Base-by-base conservation (phyloP, 2,113 vertebrate genomes). In the Lagopus leucura region DNA sequence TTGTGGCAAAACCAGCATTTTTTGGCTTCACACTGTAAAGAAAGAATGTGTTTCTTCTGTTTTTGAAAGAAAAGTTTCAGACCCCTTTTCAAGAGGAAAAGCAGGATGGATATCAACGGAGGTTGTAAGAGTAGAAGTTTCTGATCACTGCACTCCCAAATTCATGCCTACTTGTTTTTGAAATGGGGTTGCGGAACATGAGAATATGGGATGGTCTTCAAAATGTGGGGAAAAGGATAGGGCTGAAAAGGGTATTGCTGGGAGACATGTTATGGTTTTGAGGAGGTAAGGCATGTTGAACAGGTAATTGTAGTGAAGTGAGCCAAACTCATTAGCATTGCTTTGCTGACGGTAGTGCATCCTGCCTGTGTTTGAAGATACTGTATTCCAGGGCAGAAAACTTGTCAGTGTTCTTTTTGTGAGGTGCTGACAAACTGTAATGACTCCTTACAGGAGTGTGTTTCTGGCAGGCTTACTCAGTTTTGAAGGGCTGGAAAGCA, bases 131-230 rank as follows among this genome's bases (percentile, higher is more conserved):
- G 40, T 60, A 47, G 21, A 8, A 70, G 8, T 38, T 90, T 52
- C 43, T 70, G 36, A 77, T 47, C 13, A 10, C 0, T 0, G 43
- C 1, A 1, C 24, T 66, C 60, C 69, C 30, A 66, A 81, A 42
- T 10, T 75, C 52, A 11, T 30, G 18, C 45, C 34, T 70, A 1
- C 70, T 77, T 57, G 12, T 42, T 88, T 76, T 73, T 74, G 42
- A 74, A 45, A 30, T 19, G 22, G 17, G 14, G 11, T 1, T n/a
- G 73, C 58, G 27, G n/a, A 86, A 36, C 8, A 12, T 6, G 9
- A 58, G 25, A 57, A 38, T 30, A 50, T 48, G 61, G 20, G 14
- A 50, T 21, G 83, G 8, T 15, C 36, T 81, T 83, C 45, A 8
- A 36, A 57, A 81, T 18, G n/a, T n/a, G 34, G 25, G 13, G 7